A percentile compares a stretch with the other conserved stretches of the same genome.
Conservation (phyloP, 2,888 invertebrate genomes). For the Polydrusus tereticollis region DNA sequence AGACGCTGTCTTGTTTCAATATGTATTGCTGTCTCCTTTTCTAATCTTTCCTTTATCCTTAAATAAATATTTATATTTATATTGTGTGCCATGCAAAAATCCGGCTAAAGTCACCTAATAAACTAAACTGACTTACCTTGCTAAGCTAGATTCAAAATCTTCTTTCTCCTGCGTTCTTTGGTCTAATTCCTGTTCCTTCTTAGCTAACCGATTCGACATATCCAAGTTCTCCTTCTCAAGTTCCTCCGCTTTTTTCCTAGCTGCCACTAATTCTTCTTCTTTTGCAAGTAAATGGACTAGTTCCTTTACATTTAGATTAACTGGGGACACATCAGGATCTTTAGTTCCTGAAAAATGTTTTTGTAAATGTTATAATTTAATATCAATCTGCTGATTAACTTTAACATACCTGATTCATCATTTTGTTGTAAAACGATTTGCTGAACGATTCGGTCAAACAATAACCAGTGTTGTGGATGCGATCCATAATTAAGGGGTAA, state of each 20-base stretch:
- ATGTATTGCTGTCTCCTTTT: slow-evolving; percentile 89
- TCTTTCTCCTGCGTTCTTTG: slow-evolving; percentile 91
- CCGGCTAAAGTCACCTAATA: no score
- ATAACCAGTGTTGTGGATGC: slow-evolving; percentile 92
- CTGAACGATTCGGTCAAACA: slow-evolving; percentile 93
- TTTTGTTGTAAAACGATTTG: slow-evolving; percentile 89
- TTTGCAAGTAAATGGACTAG: slow-evolving; percentile 91
- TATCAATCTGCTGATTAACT: background rate
- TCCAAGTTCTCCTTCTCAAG: slow-evolving; percentile 91
- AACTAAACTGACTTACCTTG: slow-evolving; percentile 61
- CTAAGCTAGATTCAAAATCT: slow-evolving; percentile 87
- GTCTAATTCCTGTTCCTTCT: slow-evolving; percentile 94
- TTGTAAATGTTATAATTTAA: background rate
- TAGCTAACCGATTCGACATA: slow-evolving; percentile 86
- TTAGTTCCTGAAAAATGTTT: slow-evolving; percentile 60
- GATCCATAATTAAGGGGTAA: slow-evolving; percentile 89
- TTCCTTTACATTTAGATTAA: slow-evolving; percentile 92
- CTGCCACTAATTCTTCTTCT: slow-evolving; percentile 92
- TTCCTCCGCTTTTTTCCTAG: slow-evolving; percentile 88
- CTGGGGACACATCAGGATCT: slow-evolving; percentile 88
- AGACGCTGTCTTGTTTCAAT: slow-evolving; percentile 83
- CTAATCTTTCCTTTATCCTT: slow-evolving; percentile 84
- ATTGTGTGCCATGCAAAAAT: background rate
- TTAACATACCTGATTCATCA: slow-evolving; percentile 52
- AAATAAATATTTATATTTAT: background rate